Base-by-base conservation (phyloP, 2,113 vertebrate species). In the Pleuronectes platessa region DNA sequence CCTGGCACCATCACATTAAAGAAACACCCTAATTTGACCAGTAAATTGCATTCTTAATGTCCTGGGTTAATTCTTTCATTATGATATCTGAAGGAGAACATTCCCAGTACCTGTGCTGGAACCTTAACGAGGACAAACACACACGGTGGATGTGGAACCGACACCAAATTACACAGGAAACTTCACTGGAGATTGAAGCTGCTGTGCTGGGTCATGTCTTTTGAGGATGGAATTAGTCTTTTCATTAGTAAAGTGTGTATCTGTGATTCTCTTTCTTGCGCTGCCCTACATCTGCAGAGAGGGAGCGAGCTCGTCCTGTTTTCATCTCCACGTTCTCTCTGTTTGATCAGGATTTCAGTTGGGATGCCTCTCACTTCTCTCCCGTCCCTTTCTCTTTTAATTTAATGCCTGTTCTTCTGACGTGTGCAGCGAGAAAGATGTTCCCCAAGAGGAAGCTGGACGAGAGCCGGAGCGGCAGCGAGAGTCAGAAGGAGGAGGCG, bases 391-490 rank as follows among this genome's bases (percentile, higher is more conserved):
- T 40, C n/a, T 40, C 55, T 31, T 75, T 74, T 71, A 59, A 81
- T 74, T 51, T 42, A 79, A 65, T 51, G 27, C 11, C 61, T 53
- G 21, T 77, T 27, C 53, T 77, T 27, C 53, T 42, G 60, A 62
- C 10, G 31, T 76, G n/a, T 65, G 73, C 81, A 97, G 96, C 96
- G 18, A 95, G 96, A 76, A 97, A 97, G 82, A 96, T 96, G 90
- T 89, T 97, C 55, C 94, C 95, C 0, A 97, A 97, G 87, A 94
- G 95, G 70, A 95, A 94, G 77, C 86, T 95, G 12, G 81, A 92
- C 1, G 88, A 92, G 11, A 79, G 79, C 56, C 20, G 26, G 27
- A 69, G 86, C 54, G 26, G 79, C 78, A 71, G 72, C 1, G 88
- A 92, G 58, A 78, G 56, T 23, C 73, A 27, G 20, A 88, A 88